Percentiles rank a stretch among this genome's conserved stretches.
Conservation (phyloP, 2,797 vertebrate species). For the Pseudochaenichthys georgianus region DNA sequence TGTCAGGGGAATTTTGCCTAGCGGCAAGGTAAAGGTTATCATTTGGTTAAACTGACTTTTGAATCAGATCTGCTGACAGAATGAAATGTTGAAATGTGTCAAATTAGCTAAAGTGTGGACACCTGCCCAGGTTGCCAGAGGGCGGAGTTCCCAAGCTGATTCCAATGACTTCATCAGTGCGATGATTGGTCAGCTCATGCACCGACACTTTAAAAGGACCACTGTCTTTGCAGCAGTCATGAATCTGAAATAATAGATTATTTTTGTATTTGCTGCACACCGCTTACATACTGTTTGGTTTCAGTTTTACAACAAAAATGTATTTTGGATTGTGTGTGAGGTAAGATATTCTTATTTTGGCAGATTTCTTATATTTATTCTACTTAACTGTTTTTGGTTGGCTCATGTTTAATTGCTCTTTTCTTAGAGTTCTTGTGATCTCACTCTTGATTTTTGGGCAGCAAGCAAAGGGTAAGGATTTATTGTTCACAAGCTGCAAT, state of each 20-base stretch:
- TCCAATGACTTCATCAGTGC: slow-evolving; percentile 5
- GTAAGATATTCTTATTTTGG: accelerated
- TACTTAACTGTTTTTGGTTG: too few relatives aligned
- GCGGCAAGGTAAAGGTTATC: neutral
- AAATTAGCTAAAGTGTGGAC: slow-evolving; percentile 4
- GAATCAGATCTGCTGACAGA: neutral
- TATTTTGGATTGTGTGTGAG: too few relatives aligned
- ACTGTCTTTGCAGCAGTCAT: accelerated
- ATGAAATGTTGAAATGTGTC: too few relatives aligned
- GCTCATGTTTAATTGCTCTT: too few relatives aligned
- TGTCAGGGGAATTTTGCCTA: neutral
- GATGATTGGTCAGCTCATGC: too few relatives aligned
- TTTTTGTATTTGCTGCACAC: neutral
- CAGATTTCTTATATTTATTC: accelerated
- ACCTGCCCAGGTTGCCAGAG: slow-evolving; percentile 7
- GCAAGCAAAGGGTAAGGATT: too few relatives aligned
- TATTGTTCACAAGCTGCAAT: too few relatives aligned
- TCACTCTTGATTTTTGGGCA: too few relatives aligned
- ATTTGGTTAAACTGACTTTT: neutral
- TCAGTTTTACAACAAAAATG: too few relatives aligned
- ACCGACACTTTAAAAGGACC: too few relatives aligned
- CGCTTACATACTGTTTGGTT: too few relatives aligned
- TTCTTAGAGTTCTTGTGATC: too few relatives aligned
- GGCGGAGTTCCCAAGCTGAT: neutral
- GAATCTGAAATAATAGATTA: neutral